Percentiles rank a stretch among this genome's conserved stretches.
These are phyloP conservation scores for Onychomys arenicola DNA, from an alignment of 2,797 vertebrate genomes.

Conservation along the genomic window DNA sequence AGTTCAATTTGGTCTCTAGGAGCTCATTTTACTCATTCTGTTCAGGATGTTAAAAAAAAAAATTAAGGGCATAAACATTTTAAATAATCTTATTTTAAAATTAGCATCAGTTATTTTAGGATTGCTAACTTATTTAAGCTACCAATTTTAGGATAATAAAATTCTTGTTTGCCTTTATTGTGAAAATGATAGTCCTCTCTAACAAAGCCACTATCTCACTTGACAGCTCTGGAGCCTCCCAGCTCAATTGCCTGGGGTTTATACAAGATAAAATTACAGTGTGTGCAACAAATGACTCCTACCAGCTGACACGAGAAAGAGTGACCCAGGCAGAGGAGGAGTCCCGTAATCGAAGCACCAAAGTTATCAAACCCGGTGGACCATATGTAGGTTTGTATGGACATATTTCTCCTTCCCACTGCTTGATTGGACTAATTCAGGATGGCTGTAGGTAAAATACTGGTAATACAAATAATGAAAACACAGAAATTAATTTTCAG, in stretches of 20 bases:
- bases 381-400: constrained; percentile 92
- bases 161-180: constrained; percentile 60
- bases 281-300: constrained; percentile 94
- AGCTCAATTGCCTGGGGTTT: constrained; percentile 92
- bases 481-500: constrained; percentile 56
- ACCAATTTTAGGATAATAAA: constrained; percentile 28
- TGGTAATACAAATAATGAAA: constrained; percentile 65
- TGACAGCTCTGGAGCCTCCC: constrained; percentile 91
- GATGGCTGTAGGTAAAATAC: constrained; percentile 76
- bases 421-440: constrained; percentile 74
- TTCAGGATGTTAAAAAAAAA: not conserved
- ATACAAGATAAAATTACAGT: constrained; percentile 96
- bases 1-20: constrained; percentile 44
- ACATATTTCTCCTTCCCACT: constrained; percentile 65
- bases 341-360: constrained; percentile 93
- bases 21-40: constrained; percentile 43
- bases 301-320: constrained; percentile 93
- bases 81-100: constrained; percentile 54
- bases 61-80: constrained; percentile 49
- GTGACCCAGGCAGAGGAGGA: constrained; percentile 95
- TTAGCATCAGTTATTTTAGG: constrained; percentile 47
- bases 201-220: constrained; percentile 75
- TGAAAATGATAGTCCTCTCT: constrained; percentile 72
- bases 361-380: constrained; percentile 94
- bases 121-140: constrained; percentile 19